Base-by-base conservation (phyloP, 2,797 vertebrate species). In the Chaetodon trifasciatus region DNA sequence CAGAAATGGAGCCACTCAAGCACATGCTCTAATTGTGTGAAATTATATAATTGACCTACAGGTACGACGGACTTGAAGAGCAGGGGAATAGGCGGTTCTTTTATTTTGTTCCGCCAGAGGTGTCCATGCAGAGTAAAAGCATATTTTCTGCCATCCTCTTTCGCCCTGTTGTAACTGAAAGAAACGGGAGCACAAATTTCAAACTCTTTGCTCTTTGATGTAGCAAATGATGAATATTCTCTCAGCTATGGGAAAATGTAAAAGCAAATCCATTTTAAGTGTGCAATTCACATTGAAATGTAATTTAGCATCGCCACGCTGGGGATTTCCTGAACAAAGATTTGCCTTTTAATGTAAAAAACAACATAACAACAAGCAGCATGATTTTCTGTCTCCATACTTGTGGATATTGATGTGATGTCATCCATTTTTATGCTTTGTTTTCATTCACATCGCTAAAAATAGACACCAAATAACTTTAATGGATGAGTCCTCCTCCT, bases 401-500 rank as follows among this genome's bases (percentile, higher is more conserved):
- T 56, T 69, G 49, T 46, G 53, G 23, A 50, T 23, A 71, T 80
- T 47, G 78, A 58, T 10, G 19, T 83, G 63, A 91, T 78, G 75
- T 79, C 82, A 86, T 84, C 78, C 66, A 86, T 80, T 63, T 70
- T 57, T 80, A 86, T 69, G 84, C 76, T 86, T 86, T 70, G 40
- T 73, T 86, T 86, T 73, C 19, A 73, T 58, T 50, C 52, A 5
- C 0, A 0, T 6, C 3, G 72, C 72, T 91, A 92, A 87, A 93
- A 93, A 91, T 92, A 93, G 72, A 74, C 72, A 81, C 85, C 79
- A 90, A 93, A 94, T 93, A 88, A 88, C 75, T 50, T 63, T 92
- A 90, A 94, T 93, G 90, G 82, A 83, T 47, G 32, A 70, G 40
- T 72, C 74, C 24, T 82, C 53, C 66, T 69, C 47, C 44, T 57